Evolutionary conservation across 2,888 invertebrate genomes (phyloP).

Genomic region (Hermaeophaga mercurialis): DNA sequence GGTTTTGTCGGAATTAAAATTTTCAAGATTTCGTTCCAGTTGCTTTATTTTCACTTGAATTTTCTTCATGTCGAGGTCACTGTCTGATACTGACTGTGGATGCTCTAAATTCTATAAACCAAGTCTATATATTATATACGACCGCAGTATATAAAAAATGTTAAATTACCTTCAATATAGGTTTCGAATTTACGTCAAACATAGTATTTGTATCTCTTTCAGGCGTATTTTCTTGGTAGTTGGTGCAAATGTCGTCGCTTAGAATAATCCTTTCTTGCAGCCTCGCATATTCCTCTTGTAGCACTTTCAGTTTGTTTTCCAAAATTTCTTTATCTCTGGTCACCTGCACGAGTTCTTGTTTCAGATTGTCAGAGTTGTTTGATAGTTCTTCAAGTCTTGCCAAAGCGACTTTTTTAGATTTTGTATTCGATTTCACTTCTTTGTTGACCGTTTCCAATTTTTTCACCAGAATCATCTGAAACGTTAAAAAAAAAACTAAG

Average conservation of each 20-base stretch:
- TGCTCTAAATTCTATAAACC: conserved; percentile 9
- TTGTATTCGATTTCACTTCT: conserved; percentile 50
- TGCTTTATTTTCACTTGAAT: conserved; percentile 49
- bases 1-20: conserved; percentile 36
- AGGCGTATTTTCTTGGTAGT: conserved; percentile 36
- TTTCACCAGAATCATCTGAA: conserved; percentile 38
- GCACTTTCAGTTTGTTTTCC: conserved; percentile 45
- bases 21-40: conserved; percentile 49
- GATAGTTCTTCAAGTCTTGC: conserved; percentile 50
- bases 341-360: conserved; percentile 46
- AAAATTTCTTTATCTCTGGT: conserved; percentile 48
- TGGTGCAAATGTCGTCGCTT: conserved; percentile 23
- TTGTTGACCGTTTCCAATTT: conserved; percentile 50
- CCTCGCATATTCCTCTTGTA: conserved; percentile 47
- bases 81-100: conserved; percentile 40
- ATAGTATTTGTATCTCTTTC: conserved; percentile 40
- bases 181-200: conserved; percentile 1
- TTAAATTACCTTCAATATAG: neutral
- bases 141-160: too few species aligned
- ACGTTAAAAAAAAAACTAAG: neutral
- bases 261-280: conserved; percentile 44
- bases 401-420: conserved; percentile 49
- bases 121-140: neutral
- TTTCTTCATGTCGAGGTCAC: conserved; percentile 49
- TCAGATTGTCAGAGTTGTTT: conserved; percentile 38